A percentile compares a stretch with the other conserved stretches of the same genome.
Conservation (phyloP, 1,140 invertebrate species). For the Drosophila sp. region DNA sequence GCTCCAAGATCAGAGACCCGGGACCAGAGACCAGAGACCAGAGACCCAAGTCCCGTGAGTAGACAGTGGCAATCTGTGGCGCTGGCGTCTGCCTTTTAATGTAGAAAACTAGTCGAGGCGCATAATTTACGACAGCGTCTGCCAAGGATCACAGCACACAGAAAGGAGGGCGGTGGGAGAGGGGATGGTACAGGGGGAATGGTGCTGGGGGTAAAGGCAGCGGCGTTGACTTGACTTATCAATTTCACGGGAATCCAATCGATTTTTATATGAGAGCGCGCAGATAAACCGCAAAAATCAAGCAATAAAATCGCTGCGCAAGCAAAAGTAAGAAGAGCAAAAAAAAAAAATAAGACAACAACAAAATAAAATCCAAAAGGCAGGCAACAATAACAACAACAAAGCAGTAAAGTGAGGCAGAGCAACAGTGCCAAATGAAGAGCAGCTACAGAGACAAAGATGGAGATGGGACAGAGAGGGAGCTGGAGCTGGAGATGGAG, state of each 20-base stretch:
- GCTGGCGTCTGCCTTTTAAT: conserved; percentile 82
- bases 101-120: conserved; percentile 83
- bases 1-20: background rate
- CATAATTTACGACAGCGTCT: conserved; percentile 75
- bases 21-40: background rate
- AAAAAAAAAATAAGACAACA: conserved; percentile 38
- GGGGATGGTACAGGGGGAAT: too few relatives aligned
- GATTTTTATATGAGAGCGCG: conserved; percentile 83
- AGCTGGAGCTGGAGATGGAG: background rate
- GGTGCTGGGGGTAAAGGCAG: conserved; percentile 12
- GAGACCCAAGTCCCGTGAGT: background rate
- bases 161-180: conserved; percentile 5
- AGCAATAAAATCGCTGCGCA: conserved; percentile 75
- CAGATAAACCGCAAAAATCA: conserved; percentile 83
- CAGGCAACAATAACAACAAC: conserved; percentile 30
- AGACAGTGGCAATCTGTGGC: conserved; percentile 74
- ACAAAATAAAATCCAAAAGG: conserved; percentile 42
- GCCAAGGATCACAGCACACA: conserved; percentile 35
- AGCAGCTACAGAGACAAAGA: conserved; percentile 52
- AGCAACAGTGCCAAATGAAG: conserved; percentile 63
- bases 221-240: conserved; percentile 83
- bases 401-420: conserved; percentile 29
- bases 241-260: conserved; percentile 84
- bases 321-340: conserved; percentile 36
- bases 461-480: background rate